Evolutionary conservation across 2,113 vertebrate genomes (phyloP).

Genomic region (Hemicordylus capensis): DNA sequence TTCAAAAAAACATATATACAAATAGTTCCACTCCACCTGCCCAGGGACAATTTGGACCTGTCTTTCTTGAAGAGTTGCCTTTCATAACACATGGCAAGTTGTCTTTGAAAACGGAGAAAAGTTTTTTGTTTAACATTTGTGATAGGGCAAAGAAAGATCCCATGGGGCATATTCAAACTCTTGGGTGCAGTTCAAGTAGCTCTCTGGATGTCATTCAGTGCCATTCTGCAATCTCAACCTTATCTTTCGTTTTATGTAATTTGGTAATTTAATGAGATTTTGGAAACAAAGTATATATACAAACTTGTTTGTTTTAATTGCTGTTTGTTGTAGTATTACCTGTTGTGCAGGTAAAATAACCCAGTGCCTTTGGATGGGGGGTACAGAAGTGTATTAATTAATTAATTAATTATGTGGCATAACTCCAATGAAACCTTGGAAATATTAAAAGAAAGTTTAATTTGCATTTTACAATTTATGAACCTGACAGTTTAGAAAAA

Average conservation of each 20-base stretch:
- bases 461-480: slow-evolving; percentile 65
- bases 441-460: slow-evolving; percentile 56
- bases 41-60: not conserved
- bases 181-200: not conserved
- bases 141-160: not conserved
- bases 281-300: too few species aligned
- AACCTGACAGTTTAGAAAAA: slow-evolving; percentile 38
- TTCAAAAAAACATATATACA: not conserved
- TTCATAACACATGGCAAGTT: too few species aligned
- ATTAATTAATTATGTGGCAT: slow-evolving; percentile 5
- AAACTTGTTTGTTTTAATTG: not conserved
- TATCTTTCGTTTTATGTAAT: not conserved
- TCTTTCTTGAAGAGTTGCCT: not conserved
- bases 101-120: not conserved
- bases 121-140: not conserved
- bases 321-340: too few species aligned
- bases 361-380: too few species aligned
- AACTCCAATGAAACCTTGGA: slow-evolving; percentile 47
- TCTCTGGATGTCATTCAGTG: not conserved
- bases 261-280: not conserved
- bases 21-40: not conserved
- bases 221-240: not conserved
- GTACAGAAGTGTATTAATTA: not conserved
- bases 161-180: too few species aligned
- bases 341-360: too few species aligned